A percentile compares a stretch with the other conserved stretches of the same genome.
Conservation (phyloP, 2,888 invertebrate species). For the Drosophila macrospina region DNA sequence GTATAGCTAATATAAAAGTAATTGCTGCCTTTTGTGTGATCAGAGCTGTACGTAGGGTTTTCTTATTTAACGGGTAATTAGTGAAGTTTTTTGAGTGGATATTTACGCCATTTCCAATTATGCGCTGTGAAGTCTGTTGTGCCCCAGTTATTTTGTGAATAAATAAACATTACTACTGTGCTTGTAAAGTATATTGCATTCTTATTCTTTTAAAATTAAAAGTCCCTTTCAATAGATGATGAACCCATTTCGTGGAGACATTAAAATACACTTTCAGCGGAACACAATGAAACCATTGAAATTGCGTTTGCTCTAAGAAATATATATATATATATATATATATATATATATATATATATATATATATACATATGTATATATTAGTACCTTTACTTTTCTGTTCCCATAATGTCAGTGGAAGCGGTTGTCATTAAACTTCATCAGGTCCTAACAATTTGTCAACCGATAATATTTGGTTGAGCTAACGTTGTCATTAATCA, state of each 20-base stretch:
- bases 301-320: background rate
- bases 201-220: slow-evolving; percentile 3
- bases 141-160: slow-evolving; percentile 1
- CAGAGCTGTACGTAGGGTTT: slow-evolving; percentile 35
- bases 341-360: background rate
- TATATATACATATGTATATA: too few relatives aligned
- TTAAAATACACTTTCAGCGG: background rate
- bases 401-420: background rate
- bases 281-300: background rate
- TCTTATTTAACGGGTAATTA: slow-evolving; percentile 67
- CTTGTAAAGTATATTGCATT: slow-evolving; percentile 12
- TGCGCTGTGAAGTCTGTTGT: slow-evolving; percentile 10
- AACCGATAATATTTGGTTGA: slow-evolving; percentile 67
- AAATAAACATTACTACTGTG: slow-evolving; percentile 5
- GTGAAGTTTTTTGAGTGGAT: slow-evolving; percentile 53
- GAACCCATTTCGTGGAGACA: background rate
- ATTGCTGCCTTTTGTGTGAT: slow-evolving; percentile 39
- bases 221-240: background rate
- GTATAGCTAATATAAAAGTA: slow-evolving; percentile 61
- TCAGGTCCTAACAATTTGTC: slow-evolving; percentile 65
- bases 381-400: background rate
- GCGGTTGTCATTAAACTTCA: slow-evolving; percentile 46
- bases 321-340: background rate
- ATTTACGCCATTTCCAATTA: slow-evolving; percentile 30
- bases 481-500: slow-evolving; percentile 75